A percentile compares a stretch with the other conserved stretches of the same genome.
phyloP scores from a whole-genome alignment of 2,797 vertebrate genomes.

The Fistularia tabacaria region DNA sequence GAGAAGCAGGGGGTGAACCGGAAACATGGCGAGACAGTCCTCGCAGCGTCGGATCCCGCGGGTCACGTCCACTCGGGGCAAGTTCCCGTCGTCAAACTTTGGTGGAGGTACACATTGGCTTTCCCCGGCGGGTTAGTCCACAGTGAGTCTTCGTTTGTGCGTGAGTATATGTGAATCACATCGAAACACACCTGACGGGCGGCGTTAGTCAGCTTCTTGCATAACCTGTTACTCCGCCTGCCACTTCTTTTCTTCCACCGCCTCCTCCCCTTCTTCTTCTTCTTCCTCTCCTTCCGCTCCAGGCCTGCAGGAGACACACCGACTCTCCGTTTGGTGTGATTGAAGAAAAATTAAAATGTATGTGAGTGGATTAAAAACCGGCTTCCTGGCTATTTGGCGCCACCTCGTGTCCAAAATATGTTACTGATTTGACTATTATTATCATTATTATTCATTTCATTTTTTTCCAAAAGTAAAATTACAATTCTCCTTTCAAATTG shows the following conservation, averaged over 20 bases:
- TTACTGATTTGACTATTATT: no score
- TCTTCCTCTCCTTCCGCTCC: no score
- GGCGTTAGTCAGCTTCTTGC: slow-evolving; percentile 20
- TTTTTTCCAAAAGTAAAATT: no score
- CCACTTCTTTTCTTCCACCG: no score
- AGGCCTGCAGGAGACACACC: no score
- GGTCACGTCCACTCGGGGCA: not conserved
- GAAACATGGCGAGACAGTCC: slow-evolving; percentile 54
- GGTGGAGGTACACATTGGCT: not conserved
- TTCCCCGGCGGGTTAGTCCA: not conserved
- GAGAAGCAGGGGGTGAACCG: slow-evolving; percentile 55
- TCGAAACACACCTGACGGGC: slow-evolving; percentile 48
- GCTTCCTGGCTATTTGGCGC: not conserved
- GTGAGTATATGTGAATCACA: not conserved
- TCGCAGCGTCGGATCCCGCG: slow-evolving; percentile 25
- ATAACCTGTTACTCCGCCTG: slow-evolving; percentile 28
- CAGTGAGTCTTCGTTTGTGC: not conserved
- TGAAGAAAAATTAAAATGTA: no score
- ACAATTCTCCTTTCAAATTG: no score
- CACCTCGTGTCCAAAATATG: not conserved
- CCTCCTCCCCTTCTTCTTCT: not conserved
- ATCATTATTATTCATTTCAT: no score
- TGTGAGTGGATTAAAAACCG: no score
- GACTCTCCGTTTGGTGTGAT: no score
- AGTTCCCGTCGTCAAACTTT: slow-evolving; percentile 4